phyloP scores from a whole-genome alignment of 2,888 invertebrate genomes.

The Allolobophora icterica region DNA sequence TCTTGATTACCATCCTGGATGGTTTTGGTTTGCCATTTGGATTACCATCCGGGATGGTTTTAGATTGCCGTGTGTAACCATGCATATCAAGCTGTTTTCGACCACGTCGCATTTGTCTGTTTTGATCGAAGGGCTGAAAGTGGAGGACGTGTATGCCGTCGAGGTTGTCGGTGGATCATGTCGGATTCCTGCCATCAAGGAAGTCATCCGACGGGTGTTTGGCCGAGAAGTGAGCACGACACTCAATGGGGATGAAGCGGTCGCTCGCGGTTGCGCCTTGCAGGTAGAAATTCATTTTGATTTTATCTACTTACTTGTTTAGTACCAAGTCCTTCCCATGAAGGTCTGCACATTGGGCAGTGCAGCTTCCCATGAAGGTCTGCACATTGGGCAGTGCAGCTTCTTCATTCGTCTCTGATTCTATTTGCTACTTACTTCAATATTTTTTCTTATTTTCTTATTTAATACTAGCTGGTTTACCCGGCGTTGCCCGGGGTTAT shows the following conservation, averaged over 20 bases:
- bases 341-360: too few species aligned
- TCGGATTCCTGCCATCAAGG: constrained; percentile 90
- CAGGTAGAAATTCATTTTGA: constrained; percentile 58
- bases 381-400: background rate
- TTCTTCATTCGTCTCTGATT: too few species aligned
- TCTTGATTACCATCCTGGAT: too few species aligned
- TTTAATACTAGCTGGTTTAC: too few species aligned
- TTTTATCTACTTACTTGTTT: background rate
- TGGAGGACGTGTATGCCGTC: constrained; percentile 89
- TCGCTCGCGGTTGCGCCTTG: constrained; percentile 91
- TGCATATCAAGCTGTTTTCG: background rate
- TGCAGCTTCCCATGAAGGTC: background rate
- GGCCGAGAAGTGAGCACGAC: constrained; percentile 89
- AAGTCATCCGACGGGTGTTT: constrained; percentile 82
- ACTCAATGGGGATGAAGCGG: constrained; percentile 92
- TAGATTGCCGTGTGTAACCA: background rate
- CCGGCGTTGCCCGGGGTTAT: too few species aligned
- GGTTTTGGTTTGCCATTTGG: too few species aligned
- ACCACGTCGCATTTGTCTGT: background rate
- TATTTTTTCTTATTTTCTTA: too few species aligned
- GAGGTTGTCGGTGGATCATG: constrained; percentile 96
- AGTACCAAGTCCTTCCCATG: background rate
- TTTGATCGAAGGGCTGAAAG: constrained; percentile 72
- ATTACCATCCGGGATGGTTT: too few species aligned
- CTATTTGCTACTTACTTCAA: too few species aligned